Base-by-base conservation (phyloP, 2,797 vertebrate genomes). In the Acanthis flammea region DNA sequence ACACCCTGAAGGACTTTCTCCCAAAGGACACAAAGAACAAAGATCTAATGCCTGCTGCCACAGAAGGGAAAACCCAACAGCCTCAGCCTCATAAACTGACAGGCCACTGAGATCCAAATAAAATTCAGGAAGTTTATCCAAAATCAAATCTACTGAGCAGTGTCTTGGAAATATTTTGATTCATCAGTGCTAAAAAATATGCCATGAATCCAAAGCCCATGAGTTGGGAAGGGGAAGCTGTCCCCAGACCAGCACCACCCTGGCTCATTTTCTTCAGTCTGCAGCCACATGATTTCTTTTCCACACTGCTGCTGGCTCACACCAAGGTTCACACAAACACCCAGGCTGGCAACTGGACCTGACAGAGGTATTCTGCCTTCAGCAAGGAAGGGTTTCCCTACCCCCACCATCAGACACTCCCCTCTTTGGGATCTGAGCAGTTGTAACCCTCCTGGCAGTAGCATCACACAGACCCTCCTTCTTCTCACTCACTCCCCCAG, bases 261-360 rank as follows among this genome's bases (percentile, higher is more conserved):
- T 66, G 62, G 80, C 74, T 92, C 86, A 44, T 51, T 88, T 75
- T 90, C 83, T 72, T 78, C 70, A 44, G 24, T 54, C 77, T 48
- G 55, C 73, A 88, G 88, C 62, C 80, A 51, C 75, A 18, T 16
- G 47, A 75, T 81, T 78, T 90, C 66, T 86, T 93, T 90, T 92
- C 77, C 92, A 88, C 51, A 6, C 47, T 39, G 12, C 41, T 62
- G 80, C 73, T 95, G 88, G 76, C 73, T 88, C 79, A 54, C 50
- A 4, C 16, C 9, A 55, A 33, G 22, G 80, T 21, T 88, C 79
- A 51, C 0, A 0, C 7, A 0, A 33, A 67, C 0, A 1, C 16
- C 9, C 61, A 68, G 47, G 33, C 30, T 55, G 76, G 53, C 0
- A 0, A 6, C 44, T 51, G 47, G 62, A 62, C 68, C 14, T 68